phyloP scores from a whole-genome alignment of 2,113 vertebrate genomes.

The Lates calcarifer region DNA sequence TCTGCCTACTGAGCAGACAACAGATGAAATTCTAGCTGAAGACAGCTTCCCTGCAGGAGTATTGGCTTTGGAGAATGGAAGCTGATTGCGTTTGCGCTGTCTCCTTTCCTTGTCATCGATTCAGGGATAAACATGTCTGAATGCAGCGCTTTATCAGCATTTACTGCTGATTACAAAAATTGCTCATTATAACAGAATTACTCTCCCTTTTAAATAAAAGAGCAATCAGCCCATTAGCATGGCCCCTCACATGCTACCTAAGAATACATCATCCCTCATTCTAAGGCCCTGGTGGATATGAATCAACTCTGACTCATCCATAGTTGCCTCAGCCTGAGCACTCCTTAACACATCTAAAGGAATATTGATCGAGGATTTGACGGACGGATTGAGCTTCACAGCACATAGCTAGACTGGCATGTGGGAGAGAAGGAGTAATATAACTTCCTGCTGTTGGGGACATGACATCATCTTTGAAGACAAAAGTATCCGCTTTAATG shows the following conservation, averaged over 20 bases:
- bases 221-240: constrained; percentile 60
- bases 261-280: constrained; percentile 57
- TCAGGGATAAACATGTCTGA: constrained; percentile 75
- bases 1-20: constrained; percentile 62
- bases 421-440: constrained; percentile 47
- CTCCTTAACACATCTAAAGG: constrained; percentile 73
- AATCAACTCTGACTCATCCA: constrained; percentile 68
- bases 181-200: constrained; percentile 56
- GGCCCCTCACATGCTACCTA: constrained; percentile 38
- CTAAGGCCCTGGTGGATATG: constrained; percentile 44
- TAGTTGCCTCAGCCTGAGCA: constrained; percentile 59
- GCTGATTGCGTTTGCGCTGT: constrained; percentile 76
- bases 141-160: constrained; percentile 62
- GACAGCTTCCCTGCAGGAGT: constrained; percentile 75
- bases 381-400: constrained; percentile 61
- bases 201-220: constrained; percentile 61
- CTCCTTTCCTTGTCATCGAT: constrained; percentile 74
- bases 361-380: constrained; percentile 74
- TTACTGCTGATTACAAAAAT: constrained; percentile 71
- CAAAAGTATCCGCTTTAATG: constrained; percentile 55
- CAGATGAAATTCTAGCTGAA: constrained; percentile 77
- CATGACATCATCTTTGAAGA: constrained; percentile 61
- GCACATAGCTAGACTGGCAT: constrained; percentile 56
- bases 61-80: constrained; percentile 75
- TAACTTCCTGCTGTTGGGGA: constrained; percentile 55